A percentile compares a stretch with the other conserved stretches of the same genome.
Conservation (phyloP, 2,797 vertebrate genomes). For the Sebastolobus altivelis region DNA sequence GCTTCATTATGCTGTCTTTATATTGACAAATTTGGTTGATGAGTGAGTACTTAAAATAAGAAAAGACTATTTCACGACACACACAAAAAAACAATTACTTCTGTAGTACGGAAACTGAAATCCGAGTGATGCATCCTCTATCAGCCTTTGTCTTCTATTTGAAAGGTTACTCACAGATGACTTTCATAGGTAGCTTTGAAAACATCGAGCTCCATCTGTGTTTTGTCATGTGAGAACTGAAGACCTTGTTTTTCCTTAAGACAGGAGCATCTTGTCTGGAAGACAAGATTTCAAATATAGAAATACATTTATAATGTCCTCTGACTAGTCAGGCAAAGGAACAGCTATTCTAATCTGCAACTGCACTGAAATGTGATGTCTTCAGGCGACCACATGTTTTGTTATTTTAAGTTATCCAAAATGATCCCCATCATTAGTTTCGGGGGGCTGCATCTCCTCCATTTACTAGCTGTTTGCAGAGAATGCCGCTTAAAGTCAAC, state of each 20-base stretch:
- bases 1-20: constrained; percentile 56
- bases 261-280: background rate
- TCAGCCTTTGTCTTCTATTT: constrained; percentile 27
- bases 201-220: constrained; percentile 6
- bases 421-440: constrained; percentile 23
- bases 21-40: constrained; percentile 59
- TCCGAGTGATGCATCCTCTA: constrained; percentile 5
- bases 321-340: background rate
- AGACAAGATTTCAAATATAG: constrained; percentile 12
- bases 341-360: background rate
- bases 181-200: constrained; percentile 30
- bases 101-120: background rate
- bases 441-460: background rate
- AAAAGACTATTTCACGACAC: constrained; percentile 26
- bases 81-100: constrained; percentile 31
- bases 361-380: background rate
- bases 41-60: constrained; percentile 41
- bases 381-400: background rate
- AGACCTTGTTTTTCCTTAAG: background rate
- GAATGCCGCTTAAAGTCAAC: constrained; percentile 15
- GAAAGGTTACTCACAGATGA: constrained; percentile 27
- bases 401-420: constrained; percentile 19
- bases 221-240: constrained; percentile 7
- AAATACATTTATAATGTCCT: background rate
- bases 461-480: constrained; percentile 21